These are phyloP conservation scores for Emmelina monodactyla DNA, from an alignment of 2,888 invertebrate species.

Conservation along the genomic window DNA sequence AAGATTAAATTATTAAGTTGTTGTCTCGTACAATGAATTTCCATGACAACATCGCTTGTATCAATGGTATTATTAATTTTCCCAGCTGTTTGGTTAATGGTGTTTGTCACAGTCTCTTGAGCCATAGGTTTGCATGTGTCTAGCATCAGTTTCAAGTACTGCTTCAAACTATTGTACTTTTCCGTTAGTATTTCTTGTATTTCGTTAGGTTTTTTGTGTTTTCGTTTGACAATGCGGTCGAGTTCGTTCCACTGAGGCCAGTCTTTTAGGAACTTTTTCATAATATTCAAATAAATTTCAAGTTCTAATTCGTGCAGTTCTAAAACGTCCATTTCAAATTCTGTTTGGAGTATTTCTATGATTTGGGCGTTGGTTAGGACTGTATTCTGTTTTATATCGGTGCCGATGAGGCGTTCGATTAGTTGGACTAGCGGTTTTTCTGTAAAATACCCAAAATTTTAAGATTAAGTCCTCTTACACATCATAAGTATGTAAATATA, in stretches of 20 bases:
- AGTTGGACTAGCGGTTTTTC: slow-evolving; percentile 39
- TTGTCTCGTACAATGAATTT: slow-evolving; percentile 25
- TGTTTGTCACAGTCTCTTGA: slow-evolving; percentile 17
- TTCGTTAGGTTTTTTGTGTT: too few relatives aligned
- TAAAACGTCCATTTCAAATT: slow-evolving; percentile 28
- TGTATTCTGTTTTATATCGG: slow-evolving; percentile 34
- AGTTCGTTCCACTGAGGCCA: slow-evolving; percentile 51
- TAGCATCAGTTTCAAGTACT: slow-evolving; percentile 28
- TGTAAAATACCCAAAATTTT: too few relatives aligned
- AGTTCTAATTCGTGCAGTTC: slow-evolving; percentile 31
- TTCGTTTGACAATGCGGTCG: slow-evolving; percentile 26
- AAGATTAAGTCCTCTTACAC: too few relatives aligned
- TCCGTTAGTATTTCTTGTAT: slow-evolving; percentile 18
- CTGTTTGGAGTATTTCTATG: slow-evolving; percentile 32
- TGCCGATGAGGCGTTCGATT: slow-evolving; percentile 32
- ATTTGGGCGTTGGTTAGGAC: slow-evolving; percentile 41
- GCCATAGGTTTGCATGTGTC: slow-evolving; percentile 23
- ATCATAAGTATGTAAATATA: too few relatives aligned
- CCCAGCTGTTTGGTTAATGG: slow-evolving; percentile 10
- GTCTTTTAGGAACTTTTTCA: slow-evolving; percentile 43
- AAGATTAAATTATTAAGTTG: slow-evolving; percentile 30
- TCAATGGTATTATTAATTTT: slow-evolving; percentile 4
- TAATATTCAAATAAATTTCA: slow-evolving; percentile 37
- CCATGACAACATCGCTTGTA: slow-evolving; percentile 23
- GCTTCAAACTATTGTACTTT: slow-evolving; percentile 31